Base-by-base conservation (phyloP, 2,113 vertebrate species). In the Rafetus swinhoei region DNA sequence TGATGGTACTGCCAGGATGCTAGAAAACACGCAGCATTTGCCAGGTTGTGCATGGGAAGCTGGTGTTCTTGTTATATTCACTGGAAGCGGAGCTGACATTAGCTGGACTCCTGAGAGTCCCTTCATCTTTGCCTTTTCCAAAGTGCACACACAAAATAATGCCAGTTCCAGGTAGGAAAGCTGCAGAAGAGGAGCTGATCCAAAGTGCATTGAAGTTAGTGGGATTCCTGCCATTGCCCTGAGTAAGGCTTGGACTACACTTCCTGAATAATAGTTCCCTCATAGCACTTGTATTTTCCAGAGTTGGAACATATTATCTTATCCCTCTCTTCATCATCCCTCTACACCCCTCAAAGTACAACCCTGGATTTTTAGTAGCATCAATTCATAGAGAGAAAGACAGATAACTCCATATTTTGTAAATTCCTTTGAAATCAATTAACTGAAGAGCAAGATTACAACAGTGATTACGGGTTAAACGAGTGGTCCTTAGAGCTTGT, bases 61-160 rank as follows among this genome's bases (percentile, higher is more conserved):
- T 76, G 25, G 87, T 81, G 24, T 87, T 86, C 74, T 54, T 21
- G 57, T 74, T 76, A 25, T 60, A 21, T 88, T 82, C 86, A 79
- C 79, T 79, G 72, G 62, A 39, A 90, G 84, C 8, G 11, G 29
- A 54, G 45, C 22, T 74, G 29, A 74, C 13, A 8, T 45, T 50
- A 13, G 52, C 83, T 72, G 59, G 72, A 50, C 35, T 87, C 32
- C 18, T 72, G 85, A 59, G 50, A 93, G 81, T 9, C 57, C 35
- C 57, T 32, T 18, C 25, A 24, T 9, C 39, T 88, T 45, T 74
- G 60, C 13, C 2, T 18, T 39, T 79, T 92, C 54, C 27, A 62
- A 81, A 77, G 74, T 85, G 13, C 83, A 25, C 22, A 3, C 25
- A 18, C 16, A 25, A 45, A 76, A 11, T 81, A 29, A 24, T 24